A percentile compares a stretch with the other conserved stretches of the same genome.
These are phyloP conservation scores for Danio kyathit DNA, from an alignment of 2,797 vertebrate species.

Conservation along the genomic window DNA sequence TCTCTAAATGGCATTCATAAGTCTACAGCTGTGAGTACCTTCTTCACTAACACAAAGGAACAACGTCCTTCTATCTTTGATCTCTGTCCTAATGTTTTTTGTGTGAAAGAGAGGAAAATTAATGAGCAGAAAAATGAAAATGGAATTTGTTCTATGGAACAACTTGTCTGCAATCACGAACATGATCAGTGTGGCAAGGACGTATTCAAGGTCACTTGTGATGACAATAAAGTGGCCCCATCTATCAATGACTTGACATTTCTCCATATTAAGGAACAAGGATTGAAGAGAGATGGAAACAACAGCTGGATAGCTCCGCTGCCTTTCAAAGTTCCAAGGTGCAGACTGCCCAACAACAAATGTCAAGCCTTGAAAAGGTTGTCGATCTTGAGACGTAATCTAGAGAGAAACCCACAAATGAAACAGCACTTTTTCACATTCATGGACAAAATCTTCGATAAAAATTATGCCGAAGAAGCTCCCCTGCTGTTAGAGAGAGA, in stretches of 20 bases:
- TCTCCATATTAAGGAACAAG: neutral
- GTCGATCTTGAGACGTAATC: neutral
- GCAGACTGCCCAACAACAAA: slow-evolving; percentile 18
- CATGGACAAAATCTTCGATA: neutral
- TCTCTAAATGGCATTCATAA: slow-evolving; percentile 5
- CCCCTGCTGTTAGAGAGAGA: neutral
- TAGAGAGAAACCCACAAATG: neutral
- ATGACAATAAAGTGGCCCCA: slow-evolving; percentile 28
- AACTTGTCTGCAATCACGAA: neutral
- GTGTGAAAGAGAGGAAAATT: slow-evolving; percentile 6
- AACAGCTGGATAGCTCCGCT: neutral
- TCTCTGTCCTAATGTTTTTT: slow-evolving; percentile 13
- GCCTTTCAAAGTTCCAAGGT: neutral
- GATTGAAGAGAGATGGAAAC: neutral
- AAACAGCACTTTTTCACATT: neutral
- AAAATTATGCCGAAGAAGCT: neutral
- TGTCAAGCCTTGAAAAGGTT: slow-evolving; percentile 30
- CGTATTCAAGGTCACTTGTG: slow-evolving; percentile 3
- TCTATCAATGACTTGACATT: neutral
- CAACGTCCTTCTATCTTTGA: slow-evolving; percentile 15
- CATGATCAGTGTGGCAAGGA: neutral
- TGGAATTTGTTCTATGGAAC: no score
- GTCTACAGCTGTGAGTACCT: neutral
- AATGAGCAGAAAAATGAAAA: neutral
- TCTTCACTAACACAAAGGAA: slow-evolving; percentile 10